Conservation (phyloP, 2,113 vertebrate species). For the Poecilia latipinna region DNA sequence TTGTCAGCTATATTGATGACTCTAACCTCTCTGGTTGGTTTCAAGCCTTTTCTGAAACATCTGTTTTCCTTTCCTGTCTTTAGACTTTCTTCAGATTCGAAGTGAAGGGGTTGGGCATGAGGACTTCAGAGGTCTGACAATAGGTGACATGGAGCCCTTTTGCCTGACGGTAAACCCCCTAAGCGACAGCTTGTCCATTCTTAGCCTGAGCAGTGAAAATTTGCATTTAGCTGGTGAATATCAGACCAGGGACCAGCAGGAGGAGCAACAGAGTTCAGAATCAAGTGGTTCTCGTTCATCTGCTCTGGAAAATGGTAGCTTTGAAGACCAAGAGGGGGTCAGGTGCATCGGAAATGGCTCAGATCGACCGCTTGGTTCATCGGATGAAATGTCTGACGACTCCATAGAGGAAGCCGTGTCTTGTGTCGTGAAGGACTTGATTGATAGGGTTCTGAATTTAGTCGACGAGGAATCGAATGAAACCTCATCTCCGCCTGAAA, state of each 20-base stretch:
- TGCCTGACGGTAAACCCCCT: constrained; percentile 96
- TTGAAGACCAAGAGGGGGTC: constrained; percentile 82
- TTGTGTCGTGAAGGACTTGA: constrained; percentile 87
- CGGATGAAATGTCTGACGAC: constrained; percentile 63
- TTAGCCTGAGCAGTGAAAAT: constrained; percentile 97
- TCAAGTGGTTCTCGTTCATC: constrained; percentile 92
- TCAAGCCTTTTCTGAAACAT: neutral
- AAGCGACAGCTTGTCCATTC: constrained; percentile 93
- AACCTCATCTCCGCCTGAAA: constrained; percentile 74
- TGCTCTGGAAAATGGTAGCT: constrained; percentile 89
- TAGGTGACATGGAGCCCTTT: constrained; percentile 96
- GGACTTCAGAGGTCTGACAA: constrained; percentile 76
- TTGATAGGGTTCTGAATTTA: constrained; percentile 85
- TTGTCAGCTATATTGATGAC: neutral
- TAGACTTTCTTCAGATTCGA: constrained; percentile 80
- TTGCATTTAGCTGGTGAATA: constrained; percentile 89
- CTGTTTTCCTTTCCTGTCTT: constrained; percentile 10
- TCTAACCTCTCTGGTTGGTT: neutral
- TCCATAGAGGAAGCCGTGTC: constrained; percentile 86
- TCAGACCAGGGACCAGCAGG: constrained; percentile 88
- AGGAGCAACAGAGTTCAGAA: constrained; percentile 90
- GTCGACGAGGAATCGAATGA: constrained; percentile 80
- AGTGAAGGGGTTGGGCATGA: constrained; percentile 67
- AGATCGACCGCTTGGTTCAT: constrained; percentile 76
- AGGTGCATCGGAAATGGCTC: constrained; percentile 55